Conservation (phyloP, 2,113 vertebrate genomes). For the Greenwoodochromis staneri region DNA sequence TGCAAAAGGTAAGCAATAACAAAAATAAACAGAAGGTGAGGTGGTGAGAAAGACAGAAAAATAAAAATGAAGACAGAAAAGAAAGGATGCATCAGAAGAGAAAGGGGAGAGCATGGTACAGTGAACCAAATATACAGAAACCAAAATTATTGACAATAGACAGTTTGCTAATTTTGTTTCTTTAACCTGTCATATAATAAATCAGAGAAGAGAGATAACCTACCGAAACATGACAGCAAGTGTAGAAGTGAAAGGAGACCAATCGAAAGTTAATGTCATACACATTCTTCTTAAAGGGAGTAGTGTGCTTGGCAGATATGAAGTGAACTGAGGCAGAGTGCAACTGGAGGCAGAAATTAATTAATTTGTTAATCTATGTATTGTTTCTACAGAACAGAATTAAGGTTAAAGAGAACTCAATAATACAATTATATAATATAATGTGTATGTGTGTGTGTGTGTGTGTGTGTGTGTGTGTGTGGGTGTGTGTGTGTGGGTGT, state of each 20-base stretch:
- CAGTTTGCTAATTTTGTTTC: background rate
- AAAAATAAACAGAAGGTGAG: background rate
- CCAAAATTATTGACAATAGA: background rate
- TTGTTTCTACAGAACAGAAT: background rate
- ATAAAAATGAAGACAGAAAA: background rate
- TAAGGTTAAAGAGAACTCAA: background rate
- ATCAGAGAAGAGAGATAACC: background rate
- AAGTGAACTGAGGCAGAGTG: constrained; percentile 69
- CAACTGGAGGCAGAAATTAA: constrained; percentile 42
- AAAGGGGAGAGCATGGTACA: background rate
- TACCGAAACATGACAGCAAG: constrained; percentile 65
- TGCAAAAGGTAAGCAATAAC: background rate
- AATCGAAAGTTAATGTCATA: constrained; percentile 69
- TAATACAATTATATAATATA: background rate
- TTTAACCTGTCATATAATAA: background rate
- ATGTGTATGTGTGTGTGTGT: background rate
- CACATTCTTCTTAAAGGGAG: constrained; percentile 36
- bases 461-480: background rate
- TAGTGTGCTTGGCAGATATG: constrained; percentile 69
- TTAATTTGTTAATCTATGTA: background rate
- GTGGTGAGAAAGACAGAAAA: background rate
- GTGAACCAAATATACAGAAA: background rate
- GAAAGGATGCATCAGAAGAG: background rate
- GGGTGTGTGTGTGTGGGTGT: background rate
- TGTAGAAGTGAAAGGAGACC: constrained; percentile 54